Evolutionary conservation across 2,888 invertebrate genomes (phyloP).

Genomic region (Lordiphosa fenestrarum): DNA sequence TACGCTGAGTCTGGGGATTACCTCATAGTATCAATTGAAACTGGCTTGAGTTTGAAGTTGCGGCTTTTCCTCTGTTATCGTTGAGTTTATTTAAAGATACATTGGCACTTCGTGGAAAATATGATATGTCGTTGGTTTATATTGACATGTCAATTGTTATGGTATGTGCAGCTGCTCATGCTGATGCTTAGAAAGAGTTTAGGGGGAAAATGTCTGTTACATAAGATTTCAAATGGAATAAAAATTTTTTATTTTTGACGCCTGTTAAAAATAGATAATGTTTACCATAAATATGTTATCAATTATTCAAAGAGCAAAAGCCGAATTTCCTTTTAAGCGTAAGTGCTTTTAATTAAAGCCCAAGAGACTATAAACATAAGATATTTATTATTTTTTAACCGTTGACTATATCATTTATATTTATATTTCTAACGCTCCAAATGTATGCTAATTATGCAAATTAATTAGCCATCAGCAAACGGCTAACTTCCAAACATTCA

Average conservation of each 20-base stretch:
- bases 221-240: too few relatives aligned
- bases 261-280: too few relatives aligned
- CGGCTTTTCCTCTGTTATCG: constrained; percentile 38
- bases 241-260: too few relatives aligned
- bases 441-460: constrained; percentile 6
- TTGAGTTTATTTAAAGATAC: constrained; percentile 13
- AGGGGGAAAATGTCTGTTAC: too few relatives aligned
- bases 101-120: constrained; percentile 27
- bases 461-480: constrained; percentile 6
- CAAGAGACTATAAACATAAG: too few relatives aligned
- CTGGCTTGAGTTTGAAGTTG: constrained; percentile 37
- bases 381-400: too few relatives aligned
- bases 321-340: too few relatives aligned
- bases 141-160: constrained; percentile 1
- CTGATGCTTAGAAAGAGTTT: too few relatives aligned
- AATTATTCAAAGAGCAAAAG: too few relatives aligned
- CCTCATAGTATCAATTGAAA: constrained; percentile 54
- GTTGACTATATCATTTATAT: constrained; percentile 3
- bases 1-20: constrained; percentile 34
- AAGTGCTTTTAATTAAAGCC: too few relatives aligned
- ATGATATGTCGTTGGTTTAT: not conserved
- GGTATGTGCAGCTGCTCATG: too few relatives aligned
- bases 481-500: constrained; percentile 3
- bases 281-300: too few relatives aligned
- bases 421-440: not conserved